Evolutionary conservation across 2,888 invertebrate species (phyloP).

Genomic region (Lepidochitona cinerea): DNA sequence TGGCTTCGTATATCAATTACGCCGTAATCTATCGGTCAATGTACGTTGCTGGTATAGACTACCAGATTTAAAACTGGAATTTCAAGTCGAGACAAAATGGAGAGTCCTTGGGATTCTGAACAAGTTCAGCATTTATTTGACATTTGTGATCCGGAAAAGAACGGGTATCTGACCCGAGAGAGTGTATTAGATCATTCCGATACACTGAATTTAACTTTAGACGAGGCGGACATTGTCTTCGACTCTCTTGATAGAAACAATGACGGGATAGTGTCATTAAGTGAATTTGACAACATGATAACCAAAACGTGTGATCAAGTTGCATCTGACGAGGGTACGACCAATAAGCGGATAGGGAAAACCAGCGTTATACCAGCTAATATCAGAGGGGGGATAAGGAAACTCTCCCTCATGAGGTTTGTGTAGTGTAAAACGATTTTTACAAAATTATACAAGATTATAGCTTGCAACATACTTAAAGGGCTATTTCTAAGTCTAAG

Average conservation of each 20-base stretch:
- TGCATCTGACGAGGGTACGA: not conserved
- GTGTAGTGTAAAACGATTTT: not conserved
- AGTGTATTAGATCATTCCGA: slow-evolving; percentile 36
- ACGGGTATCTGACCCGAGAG: slow-evolving; percentile 30
- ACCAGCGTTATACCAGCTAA: not conserved
- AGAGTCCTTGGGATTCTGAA: not conserved
- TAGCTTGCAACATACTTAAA: no score
- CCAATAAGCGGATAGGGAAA: not conserved
- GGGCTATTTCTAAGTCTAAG: no score
- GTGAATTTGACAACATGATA: slow-evolving; percentile 23
- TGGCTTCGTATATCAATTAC: no score
- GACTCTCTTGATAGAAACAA: slow-evolving; percentile 49
- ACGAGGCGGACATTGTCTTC: slow-evolving; percentile 54
- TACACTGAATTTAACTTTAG: slow-evolving; percentile 40
- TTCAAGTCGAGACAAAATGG: not conserved
- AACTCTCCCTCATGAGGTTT: not conserved
- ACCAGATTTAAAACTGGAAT: no score
- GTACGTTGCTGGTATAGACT: no score
- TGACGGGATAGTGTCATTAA: slow-evolving; percentile 50
- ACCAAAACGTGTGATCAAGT: not conserved
- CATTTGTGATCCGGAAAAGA: slow-evolving; percentile 9
- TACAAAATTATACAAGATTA: not conserved
- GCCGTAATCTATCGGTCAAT: no score
- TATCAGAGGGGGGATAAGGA: not conserved
- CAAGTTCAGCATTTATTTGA: slow-evolving; percentile 1